Evolutionary conservation across 2,797 vertebrate species (phyloP), one percentile per base, ranked within the genome.

Genomic region (Lagodon rhomboides): DNA sequence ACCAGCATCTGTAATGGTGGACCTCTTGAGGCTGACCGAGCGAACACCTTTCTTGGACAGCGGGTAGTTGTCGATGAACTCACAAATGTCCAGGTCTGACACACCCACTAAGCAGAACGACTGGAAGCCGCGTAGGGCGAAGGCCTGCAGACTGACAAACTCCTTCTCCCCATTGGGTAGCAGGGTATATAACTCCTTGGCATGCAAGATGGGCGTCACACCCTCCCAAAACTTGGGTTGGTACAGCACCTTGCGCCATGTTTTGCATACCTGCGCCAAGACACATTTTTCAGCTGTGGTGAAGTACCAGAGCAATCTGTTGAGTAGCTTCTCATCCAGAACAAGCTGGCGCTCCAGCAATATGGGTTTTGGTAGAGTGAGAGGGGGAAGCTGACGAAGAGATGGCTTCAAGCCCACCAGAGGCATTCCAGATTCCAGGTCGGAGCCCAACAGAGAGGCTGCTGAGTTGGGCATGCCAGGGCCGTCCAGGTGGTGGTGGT

Each of bases 1-100:
- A 53, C 98, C 98, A 0, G 98, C 98, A 0, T 99, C 98, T 0
- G 98, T 99, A 93, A 99, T 99, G 79, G 98, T 99, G 1, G 98
- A 99, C 87, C 98, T 96, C 93, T 99, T 99, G 85, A 99, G 97
- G 89, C 98, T 99, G 94, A 99, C 97, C 22, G 98, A 98, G 86
- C 98, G 97, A 83, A 99, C 98, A 0, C 98, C 98, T 89, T 99
- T 99, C 95, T 99, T 99, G 86, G 98, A 99, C 85, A 99, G 95
- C 0, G 98, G 96, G 34, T 99, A 99, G 96, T 99, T 99, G 91
- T 99, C 98, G 78, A 99, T 99, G 93, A 99, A 99, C 92, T 99
- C 98, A 78, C 98, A 99, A 96, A 99, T 99, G 96, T 99, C 98
- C 94, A 99, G 94, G 93, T 99, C 98, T 0, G 98, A 99, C 87